Evolutionary conservation across 2,113 vertebrate species (phyloP), one percentile per base, ranked within the genome.

Genomic region (Otis tarda): DNA sequence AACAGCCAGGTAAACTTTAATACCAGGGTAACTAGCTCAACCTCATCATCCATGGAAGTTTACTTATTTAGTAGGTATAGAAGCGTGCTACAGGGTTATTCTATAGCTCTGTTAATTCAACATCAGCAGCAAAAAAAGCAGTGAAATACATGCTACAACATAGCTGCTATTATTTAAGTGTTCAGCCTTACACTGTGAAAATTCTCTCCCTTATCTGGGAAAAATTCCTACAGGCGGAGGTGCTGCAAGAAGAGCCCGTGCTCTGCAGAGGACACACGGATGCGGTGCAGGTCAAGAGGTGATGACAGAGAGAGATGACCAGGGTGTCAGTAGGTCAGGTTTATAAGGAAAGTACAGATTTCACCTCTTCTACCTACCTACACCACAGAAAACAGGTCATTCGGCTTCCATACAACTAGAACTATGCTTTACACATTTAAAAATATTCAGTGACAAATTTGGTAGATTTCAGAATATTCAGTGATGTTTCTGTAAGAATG

Each of bases 271-370:
- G 73, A 92, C 59, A 21, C 2, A 4, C 0, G 6, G 80, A 68
- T 64, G 83, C 1, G 1, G 89, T n/a, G 53, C 73, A 76, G 94
- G 94, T 94, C 94, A 87, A 61, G 53, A 85, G 70, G 91, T 93
- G 91, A 95, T 41, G 94, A 94, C 94, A 94, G 82, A 95, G 92
- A 95, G 96, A 57, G 74, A 96, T 7, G 23, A 81, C 81, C 73
- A 57, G 17, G 9, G 70, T 87, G 94, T 84, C 92, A 91, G 65
- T 10, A 93, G 89, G 92, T 93, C 94, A 75, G 17, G 25, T 64
- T 91, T 92, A 73, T 55, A 91, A n/a, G n/a, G 25, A 53, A 28
- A 76, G 57, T 84, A 89, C 17, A 65, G 89, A 95, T 94, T 95
- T 78, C 77, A 90, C 57, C 43, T 87, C 90, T 90, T 91, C 84